Conservation (phyloP, 2,888 invertebrate genomes). For the Cephus runcator region DNA sequence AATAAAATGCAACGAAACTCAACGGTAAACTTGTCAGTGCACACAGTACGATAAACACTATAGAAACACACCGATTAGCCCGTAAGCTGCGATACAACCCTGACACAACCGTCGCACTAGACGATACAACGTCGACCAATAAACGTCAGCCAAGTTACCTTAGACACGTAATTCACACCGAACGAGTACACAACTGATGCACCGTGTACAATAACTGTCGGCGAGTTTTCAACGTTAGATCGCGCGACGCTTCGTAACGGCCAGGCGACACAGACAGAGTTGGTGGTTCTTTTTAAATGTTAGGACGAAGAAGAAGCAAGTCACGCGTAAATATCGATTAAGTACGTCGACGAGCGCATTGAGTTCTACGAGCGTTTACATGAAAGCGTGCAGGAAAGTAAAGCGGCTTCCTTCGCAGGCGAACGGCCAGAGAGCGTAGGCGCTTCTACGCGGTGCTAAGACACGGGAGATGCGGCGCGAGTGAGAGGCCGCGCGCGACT, state of each 20-base stretch:
- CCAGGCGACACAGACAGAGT: not conserved
- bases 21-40: not conserved
- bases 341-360: not conserved
- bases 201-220: not conserved
- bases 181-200: not conserved
- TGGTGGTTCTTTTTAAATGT: not conserved
- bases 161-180: not conserved
- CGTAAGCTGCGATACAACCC: not conserved
- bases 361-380: not conserved
- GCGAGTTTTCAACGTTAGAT: not conserved
- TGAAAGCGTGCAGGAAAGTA: not conserved
- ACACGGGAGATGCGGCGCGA: constrained; percentile 37
- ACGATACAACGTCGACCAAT: not conserved
- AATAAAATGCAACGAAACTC: not conserved
- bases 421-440: constrained; percentile 12
- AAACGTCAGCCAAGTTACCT: not conserved
- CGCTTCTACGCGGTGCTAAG: constrained; percentile 5
- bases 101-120: not conserved
- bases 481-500: constrained; percentile 53
- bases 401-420: not conserved
- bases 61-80: not conserved
- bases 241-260: not conserved
- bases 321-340: not conserved
- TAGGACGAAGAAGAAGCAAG: not conserved
- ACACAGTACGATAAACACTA: not conserved